Conservation (phyloP, 2,888 invertebrate species). For the Latrodectus elegans region DNA sequence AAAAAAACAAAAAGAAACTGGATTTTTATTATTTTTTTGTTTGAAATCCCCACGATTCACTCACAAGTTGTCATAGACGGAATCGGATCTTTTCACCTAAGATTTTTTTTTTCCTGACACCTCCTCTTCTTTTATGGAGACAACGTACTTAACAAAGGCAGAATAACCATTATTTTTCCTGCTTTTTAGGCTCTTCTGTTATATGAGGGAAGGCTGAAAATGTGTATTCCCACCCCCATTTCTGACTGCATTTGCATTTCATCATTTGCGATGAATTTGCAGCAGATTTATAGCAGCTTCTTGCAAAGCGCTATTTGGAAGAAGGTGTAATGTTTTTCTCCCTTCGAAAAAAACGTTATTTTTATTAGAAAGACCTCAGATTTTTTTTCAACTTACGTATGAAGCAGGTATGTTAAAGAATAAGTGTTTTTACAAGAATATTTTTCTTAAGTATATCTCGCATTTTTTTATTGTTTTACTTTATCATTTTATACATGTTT, state of each 20-base stretch:
- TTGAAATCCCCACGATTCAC: slow-evolving; percentile 14
- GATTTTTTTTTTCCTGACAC: slow-evolving; percentile 1
- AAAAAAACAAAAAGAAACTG: neutral
- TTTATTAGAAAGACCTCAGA: neutral
- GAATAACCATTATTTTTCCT: slow-evolving; percentile 13
- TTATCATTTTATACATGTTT: too few species aligned
- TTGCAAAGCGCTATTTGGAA: neutral
- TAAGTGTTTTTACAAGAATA: neutral
- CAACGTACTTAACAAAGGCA: slow-evolving; percentile 37
- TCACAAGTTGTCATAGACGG: slow-evolving; percentile 30
- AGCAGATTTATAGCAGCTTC: slow-evolving; percentile 49
- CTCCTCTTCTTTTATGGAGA: slow-evolving; percentile 2
- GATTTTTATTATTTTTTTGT: neutral
- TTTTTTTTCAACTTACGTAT: neutral
- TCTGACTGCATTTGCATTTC: slow-evolving; percentile 44
- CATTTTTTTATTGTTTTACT: too few species aligned
- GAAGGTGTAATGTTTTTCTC: slow-evolving; percentile 30
- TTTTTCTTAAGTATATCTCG: neutral
- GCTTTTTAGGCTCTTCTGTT: neutral
- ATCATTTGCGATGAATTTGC: slow-evolving; percentile 50
- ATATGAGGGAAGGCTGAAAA: neutral
- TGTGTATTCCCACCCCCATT: neutral
- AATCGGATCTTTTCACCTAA: slow-evolving; percentile 23
- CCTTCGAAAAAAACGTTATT: neutral
- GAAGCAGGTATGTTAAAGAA: neutral